phyloP scores from a whole-genome alignment of 2,888 invertebrate species.

The Achlya flavicornis region DNA sequence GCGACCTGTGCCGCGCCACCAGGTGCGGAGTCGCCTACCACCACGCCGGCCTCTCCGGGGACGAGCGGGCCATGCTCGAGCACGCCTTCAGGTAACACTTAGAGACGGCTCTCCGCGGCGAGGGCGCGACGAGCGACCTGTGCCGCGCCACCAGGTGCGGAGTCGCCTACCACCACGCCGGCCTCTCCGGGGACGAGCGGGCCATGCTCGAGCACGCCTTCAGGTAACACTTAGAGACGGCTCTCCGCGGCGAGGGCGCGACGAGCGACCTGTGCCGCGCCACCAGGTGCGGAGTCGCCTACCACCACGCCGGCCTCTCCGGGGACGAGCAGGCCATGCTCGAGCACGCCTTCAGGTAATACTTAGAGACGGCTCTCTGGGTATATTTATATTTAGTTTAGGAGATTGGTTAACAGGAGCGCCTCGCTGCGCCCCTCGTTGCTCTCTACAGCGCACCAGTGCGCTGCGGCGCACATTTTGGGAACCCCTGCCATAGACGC shows the following conservation, averaged over 20 bases:
- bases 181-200: slow-evolving; percentile 94
- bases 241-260: slow-evolving; percentile 87
- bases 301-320: slow-evolving; percentile 96
- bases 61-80: slow-evolving; percentile 93
- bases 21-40: slow-evolving; percentile 96
- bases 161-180: slow-evolving; percentile 97
- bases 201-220: slow-evolving; percentile 93
- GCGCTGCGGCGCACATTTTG: too few relatives aligned
- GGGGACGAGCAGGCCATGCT: slow-evolving; percentile 92
- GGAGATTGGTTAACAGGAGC: too few relatives aligned
- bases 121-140: slow-evolving; percentile 87
- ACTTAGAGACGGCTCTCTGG: slow-evolving; percentile 77
- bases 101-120: slow-evolving; percentile 83
- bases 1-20: slow-evolving; percentile 86
- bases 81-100: slow-evolving; percentile 86
- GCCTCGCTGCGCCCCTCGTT: too few relatives aligned
- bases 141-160: slow-evolving; percentile 89
- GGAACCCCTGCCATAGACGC: too few relatives aligned
- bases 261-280: slow-evolving; percentile 86
- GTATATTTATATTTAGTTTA: too few relatives aligned
- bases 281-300: slow-evolving; percentile 93
- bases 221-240: slow-evolving; percentile 63
- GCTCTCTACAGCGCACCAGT: too few relatives aligned
- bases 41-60: slow-evolving; percentile 94
- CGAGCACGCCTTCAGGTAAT: slow-evolving; percentile 89